Evolutionary conservation across 2,113 vertebrate species (phyloP).

Genomic region (Porphyrio hochstetteri): DNA sequence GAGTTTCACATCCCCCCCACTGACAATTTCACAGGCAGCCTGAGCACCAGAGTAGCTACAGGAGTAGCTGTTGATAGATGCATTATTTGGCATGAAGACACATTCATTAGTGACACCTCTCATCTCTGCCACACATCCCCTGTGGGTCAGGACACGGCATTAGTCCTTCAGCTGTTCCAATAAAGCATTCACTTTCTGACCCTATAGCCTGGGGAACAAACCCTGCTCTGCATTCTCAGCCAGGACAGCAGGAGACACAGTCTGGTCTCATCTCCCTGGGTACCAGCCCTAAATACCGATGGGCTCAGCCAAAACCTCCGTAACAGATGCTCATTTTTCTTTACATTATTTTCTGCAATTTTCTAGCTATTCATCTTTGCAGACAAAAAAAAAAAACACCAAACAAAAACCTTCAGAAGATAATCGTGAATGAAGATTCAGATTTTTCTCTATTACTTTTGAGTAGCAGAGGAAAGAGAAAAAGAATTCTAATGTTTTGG

Average conservation of each 20-base stretch:
- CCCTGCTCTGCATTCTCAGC: neutral
- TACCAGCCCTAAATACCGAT: neutral
- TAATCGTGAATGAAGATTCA: neutral
- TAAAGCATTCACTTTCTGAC: neutral
- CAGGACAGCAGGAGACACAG: neutral
- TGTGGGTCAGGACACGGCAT: rapidly evolving
- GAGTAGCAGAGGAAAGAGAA: neutral
- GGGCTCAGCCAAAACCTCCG: neutral
- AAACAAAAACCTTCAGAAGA: neutral
- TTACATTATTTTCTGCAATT: neutral
- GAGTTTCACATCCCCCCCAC: neutral
- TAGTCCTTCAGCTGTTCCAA: neutral
- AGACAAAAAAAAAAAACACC: neutral
- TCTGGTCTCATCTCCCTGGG: neutral
- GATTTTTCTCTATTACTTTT: neutral
- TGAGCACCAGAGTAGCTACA: neutral
- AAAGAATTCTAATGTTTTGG: neutral
- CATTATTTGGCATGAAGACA: neutral
- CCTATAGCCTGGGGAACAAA: neutral
- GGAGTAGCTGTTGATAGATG: neutral
- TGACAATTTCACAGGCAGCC: neutral
- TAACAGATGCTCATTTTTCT: neutral
- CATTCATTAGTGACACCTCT: neutral
- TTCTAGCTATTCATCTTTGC: conserved; percentile 7
- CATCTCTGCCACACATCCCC: neutral